phyloP scores from a whole-genome alignment of 2,113 vertebrate genomes.

The Eclectus roratus region DNA sequence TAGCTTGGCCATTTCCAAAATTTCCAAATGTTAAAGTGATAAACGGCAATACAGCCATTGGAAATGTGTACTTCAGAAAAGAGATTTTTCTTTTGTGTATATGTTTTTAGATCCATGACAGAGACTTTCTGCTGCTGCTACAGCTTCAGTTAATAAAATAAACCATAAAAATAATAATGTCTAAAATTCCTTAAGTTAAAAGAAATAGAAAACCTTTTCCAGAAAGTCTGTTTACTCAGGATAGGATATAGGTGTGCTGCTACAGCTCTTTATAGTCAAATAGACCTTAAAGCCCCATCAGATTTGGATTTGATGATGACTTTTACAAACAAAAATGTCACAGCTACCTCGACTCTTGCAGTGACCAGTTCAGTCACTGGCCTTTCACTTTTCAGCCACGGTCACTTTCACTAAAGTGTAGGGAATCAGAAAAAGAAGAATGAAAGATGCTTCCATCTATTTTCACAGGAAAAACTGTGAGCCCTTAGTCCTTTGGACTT shows the following conservation, averaged over 20 bases:
- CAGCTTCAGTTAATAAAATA: neutral
- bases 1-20: neutral
- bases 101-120: neutral
- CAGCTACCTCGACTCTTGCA: neutral
- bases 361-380: neutral
- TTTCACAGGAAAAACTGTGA: neutral
- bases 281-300: neutral
- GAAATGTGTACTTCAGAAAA: neutral
- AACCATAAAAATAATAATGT: neutral
- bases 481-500: neutral
- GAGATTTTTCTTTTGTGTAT: rapidly evolving
- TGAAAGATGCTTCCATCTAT: neutral
- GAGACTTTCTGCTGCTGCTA: neutral
- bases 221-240: neutral
- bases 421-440: neutral
- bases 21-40: neutral
- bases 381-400: no score
- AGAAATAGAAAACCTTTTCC: neutral
- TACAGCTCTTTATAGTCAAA: neutral
- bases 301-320: neutral
- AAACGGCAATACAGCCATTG: neutral
- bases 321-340: no score
- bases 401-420: neutral
- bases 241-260: neutral
- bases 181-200: neutral